Evolutionary conservation across 30 jellyfish, hydroid and myxozoan species (phyloP).

Genomic region (Rhopilema esculentum): DNA sequence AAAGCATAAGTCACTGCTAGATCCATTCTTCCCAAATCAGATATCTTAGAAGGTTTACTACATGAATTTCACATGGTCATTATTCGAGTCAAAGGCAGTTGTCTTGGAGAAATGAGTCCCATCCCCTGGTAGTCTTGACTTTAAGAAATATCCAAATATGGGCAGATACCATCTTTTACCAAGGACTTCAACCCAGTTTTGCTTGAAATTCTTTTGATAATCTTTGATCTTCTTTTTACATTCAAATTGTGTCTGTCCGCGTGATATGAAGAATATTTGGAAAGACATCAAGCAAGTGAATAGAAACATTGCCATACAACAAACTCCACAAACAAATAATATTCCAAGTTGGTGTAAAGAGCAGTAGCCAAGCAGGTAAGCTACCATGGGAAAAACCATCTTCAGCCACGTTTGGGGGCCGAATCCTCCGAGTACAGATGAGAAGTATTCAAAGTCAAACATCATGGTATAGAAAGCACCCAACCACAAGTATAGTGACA

Average conservation of each 20-base stretch:
- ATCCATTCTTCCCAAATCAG: no score
- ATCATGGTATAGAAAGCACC: slow-evolving; percentile 77
- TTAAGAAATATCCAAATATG: slow-evolving; percentile 55
- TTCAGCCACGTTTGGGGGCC: slow-evolving; percentile 47
- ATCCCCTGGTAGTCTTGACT: slow-evolving; percentile 86
- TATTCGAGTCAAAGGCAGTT: not conserved
- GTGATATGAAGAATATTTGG: slow-evolving; percentile 83
- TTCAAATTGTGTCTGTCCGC: slow-evolving; percentile 98
- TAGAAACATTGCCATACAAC: slow-evolving; percentile 79
- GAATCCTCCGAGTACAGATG: slow-evolving; percentile 69
- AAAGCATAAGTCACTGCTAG: no score
- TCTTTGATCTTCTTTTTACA: slow-evolving; percentile 79
- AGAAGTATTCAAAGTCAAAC: slow-evolving; percentile 77
- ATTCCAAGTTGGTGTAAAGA: slow-evolving; percentile 61
- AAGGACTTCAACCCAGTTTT: slow-evolving; percentile 81
- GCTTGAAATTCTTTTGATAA: slow-evolving; percentile 40
- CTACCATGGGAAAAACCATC: slow-evolving; percentile 83
- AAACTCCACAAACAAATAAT: slow-evolving; percentile 80
- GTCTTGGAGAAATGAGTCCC: slow-evolving; percentile 82
- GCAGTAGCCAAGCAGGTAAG: slow-evolving; percentile 75
- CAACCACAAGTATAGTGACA: slow-evolving; percentile 83
- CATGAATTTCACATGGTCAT: slow-evolving; percentile 33
- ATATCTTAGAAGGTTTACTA: not conserved
- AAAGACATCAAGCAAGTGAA: slow-evolving; percentile 86
- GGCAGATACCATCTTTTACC: slow-evolving; percentile 90